These are phyloP conservation scores for Geophilus truncorum DNA, from an alignment of 2,888 invertebrate genomes.

Conservation along the genomic window DNA sequence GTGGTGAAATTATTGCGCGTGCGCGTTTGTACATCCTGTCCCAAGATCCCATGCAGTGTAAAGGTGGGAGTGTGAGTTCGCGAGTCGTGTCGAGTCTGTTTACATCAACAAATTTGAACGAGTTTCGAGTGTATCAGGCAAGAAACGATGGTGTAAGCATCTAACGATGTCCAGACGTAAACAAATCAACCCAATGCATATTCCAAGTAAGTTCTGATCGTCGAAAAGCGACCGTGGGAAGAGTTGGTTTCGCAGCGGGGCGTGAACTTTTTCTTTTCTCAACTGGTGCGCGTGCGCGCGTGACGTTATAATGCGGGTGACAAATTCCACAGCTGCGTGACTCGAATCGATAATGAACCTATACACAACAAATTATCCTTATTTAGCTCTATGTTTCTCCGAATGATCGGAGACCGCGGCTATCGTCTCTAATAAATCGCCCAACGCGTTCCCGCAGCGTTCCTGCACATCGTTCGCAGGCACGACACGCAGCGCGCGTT, in stretches of 20 bases:
- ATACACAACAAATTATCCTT: not conserved
- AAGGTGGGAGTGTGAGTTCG: constrained; percentile 38
- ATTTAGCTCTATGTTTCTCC: constrained; percentile 15
- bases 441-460: not conserved
- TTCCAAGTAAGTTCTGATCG: constrained; percentile 40
- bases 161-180: constrained; percentile 44
- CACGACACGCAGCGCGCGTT: constrained; percentile 30
- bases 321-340: constrained; percentile 34
- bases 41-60: constrained; percentile 33
- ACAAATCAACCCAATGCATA: constrained; percentile 44
- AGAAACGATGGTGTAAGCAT: constrained; percentile 31
- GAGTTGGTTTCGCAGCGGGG: constrained; percentile 33
- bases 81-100: constrained; percentile 41
- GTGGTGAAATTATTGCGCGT: constrained; percentile 27
- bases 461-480: constrained; percentile 2
- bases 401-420: not conserved
- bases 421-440: not conserved
- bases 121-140: not conserved
- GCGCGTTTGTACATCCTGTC: constrained; percentile 29
- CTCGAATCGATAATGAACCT: constrained; percentile 32
- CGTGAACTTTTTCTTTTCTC: constrained; percentile 34
- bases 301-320: constrained; percentile 35
- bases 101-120: constrained; percentile 38
- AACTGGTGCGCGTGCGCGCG: constrained; percentile 34
- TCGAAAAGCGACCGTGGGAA: constrained; percentile 29